Percentiles rank a stretch among this genome's conserved stretches.
Conservation (phyloP, 2,888 invertebrate genomes). For the Heliconius charithonia region DNA sequence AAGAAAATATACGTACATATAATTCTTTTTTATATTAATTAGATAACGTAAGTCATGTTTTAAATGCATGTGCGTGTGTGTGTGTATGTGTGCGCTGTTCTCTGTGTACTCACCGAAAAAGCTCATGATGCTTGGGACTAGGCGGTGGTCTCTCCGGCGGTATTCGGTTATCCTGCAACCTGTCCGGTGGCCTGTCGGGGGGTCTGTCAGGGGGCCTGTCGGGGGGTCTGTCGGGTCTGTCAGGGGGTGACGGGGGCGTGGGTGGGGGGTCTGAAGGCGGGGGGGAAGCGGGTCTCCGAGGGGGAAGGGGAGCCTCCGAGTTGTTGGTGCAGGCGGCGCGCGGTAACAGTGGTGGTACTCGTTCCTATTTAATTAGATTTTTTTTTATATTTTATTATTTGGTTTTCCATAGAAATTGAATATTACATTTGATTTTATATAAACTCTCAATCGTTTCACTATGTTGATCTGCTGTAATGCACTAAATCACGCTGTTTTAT, state of each 20-base stretch:
- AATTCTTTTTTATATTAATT: background rate
- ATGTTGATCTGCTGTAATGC: no score
- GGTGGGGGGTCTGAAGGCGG: constrained; percentile 21
- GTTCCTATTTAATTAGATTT: constrained; percentile 54
- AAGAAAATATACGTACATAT: background rate
- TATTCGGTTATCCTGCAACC: constrained; percentile 54
- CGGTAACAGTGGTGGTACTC: constrained; percentile 69
- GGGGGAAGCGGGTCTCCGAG: constrained; percentile 4
- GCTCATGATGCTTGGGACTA: constrained; percentile 68
- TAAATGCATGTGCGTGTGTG: no score
- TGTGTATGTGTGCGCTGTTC: no score
- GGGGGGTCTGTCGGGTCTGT: constrained; percentile 36
- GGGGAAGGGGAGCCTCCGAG: background rate
- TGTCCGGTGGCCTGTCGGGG: constrained; percentile 48
- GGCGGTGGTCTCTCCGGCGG: constrained; percentile 68
- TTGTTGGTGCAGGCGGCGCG: constrained; percentile 49
- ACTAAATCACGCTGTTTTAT: no score
- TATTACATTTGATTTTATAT: no score
- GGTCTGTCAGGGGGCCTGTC: constrained; percentile 36
- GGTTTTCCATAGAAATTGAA: background rate
- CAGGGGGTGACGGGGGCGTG: constrained; percentile 23
- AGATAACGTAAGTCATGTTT: no score
- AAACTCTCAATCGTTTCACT: no score
- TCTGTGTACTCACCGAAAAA: constrained; percentile 59
- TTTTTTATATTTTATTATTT: background rate